Conservation (phyloP, 1,140 invertebrate genomes). For the Drosophila rhopaloa region DNA sequence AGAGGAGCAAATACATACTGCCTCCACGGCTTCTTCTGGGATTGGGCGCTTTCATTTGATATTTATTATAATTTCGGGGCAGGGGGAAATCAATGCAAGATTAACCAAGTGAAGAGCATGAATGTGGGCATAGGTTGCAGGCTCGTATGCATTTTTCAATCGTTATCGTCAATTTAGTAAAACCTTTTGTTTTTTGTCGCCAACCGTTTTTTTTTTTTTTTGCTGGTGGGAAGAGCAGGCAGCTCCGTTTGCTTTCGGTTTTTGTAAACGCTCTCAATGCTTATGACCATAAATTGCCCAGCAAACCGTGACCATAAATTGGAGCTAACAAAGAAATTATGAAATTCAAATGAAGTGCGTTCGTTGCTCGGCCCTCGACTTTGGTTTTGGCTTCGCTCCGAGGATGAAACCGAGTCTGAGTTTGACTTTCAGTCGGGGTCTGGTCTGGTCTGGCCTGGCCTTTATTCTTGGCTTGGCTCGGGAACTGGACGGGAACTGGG, state of each 20-base stretch:
- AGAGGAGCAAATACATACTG: not conserved
- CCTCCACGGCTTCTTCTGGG: not conserved
- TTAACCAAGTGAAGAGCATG: constrained; percentile 19
- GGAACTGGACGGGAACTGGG: not conserved
- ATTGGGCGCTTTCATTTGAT: constrained; percentile 44
- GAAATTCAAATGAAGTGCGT: constrained; percentile 83
- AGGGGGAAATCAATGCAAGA: constrained; percentile 50
- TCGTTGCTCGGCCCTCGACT: constrained; percentile 24
- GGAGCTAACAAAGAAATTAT: constrained; percentile 83
- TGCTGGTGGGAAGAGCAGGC: constrained; percentile 22
- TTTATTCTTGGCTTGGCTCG: constrained; percentile 3
- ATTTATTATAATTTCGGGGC: constrained; percentile 55
- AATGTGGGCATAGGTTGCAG: constrained; percentile 38
- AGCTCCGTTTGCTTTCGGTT: constrained; percentile 36
- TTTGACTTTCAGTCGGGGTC: not conserved
- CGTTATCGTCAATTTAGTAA: constrained; percentile 80
- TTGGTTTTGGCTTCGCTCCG: constrained; percentile 5
- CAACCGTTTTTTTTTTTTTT: constrained; percentile 14
- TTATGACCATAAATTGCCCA: constrained; percentile 83
- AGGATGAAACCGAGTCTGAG: constrained; percentile 40
- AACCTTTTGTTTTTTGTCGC: constrained; percentile 67
- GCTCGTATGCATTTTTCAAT: constrained; percentile 66
- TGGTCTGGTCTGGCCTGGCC: not conserved
- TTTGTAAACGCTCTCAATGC: constrained; percentile 67
- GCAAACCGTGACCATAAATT: constrained; percentile 83